phyloP scores from a whole-genome alignment of 2,797 vertebrate species.

The Luscinia luscinia region DNA sequence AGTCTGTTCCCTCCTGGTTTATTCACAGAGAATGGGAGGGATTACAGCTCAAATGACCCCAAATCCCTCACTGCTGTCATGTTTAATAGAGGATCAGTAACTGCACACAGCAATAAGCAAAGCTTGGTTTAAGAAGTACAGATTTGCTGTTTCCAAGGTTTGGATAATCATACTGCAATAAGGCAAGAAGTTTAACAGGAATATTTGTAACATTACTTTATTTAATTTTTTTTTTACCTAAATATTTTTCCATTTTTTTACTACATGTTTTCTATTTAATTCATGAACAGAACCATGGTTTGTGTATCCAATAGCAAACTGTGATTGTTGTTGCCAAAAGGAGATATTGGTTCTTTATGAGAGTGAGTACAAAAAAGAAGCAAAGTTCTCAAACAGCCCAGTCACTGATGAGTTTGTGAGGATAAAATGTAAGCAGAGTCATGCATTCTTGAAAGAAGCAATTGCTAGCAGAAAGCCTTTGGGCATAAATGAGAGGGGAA shows the following conservation, averaged over 20 bases:
- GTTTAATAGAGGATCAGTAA: neutral
- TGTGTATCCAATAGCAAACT: neutral
- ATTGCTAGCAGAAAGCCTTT: neutral
- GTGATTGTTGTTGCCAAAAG: neutral
- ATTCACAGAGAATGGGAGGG: neutral
- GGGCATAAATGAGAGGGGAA: neutral
- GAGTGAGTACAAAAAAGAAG: neutral
- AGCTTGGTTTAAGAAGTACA: neutral
- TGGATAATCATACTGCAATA: neutral
- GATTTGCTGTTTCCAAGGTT: neutral
- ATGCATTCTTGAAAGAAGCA: neutral
- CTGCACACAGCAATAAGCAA: neutral
- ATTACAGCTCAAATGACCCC: neutral
- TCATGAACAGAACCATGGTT: neutral
- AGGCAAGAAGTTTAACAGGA: neutral
- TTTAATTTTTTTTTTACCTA: neutral
- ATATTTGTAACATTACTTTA: neutral
- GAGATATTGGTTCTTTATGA: neutral
- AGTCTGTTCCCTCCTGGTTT: neutral
- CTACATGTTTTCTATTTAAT: neutral
- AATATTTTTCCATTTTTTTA: neutral
- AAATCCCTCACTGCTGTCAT: neutral
- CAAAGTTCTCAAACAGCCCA: neutral
- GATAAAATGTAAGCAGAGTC: neutral
- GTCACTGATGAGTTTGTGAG: neutral